phyloP scores from a whole-genome alignment of 2,797 vertebrate species.

The Semaprochilodus insignis region DNA sequence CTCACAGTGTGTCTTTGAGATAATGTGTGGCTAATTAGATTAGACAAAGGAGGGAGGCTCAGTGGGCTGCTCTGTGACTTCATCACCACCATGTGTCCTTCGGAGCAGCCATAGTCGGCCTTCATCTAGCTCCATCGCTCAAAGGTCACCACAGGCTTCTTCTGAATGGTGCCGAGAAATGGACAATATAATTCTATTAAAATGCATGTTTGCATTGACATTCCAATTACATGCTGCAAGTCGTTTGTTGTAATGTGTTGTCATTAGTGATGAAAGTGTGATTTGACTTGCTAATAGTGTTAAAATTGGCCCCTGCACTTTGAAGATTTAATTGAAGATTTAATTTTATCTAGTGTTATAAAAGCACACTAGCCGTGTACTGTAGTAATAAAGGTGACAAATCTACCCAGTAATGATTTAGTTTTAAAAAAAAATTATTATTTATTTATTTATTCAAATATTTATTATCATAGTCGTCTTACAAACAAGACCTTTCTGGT shows the following conservation, averaged over 20 bases:
- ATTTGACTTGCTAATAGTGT: not conserved
- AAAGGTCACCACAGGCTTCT: slow-evolving; percentile 38
- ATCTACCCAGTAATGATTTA: not conserved
- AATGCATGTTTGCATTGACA: slow-evolving; percentile 11
- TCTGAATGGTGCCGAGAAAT: not conserved
- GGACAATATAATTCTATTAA: slow-evolving; percentile 18
- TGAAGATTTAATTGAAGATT: not conserved
- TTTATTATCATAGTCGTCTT: too few species aligned
- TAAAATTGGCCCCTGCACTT: too few species aligned
- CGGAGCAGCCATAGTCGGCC: slow-evolving; percentile 19
- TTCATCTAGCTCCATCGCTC: slow-evolving; percentile 42
- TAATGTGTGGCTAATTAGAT: slow-evolving; percentile 81
- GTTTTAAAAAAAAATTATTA: too few species aligned
- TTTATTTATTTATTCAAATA: too few species aligned
- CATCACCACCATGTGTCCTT: slow-evolving; percentile 21
- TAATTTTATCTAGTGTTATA: not conserved
- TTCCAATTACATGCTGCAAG: not conserved
- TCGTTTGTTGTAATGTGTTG: not conserved
- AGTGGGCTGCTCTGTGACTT: slow-evolving; percentile 1
- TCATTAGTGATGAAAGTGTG: not conserved
- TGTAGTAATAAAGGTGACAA: not conserved
- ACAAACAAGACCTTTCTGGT: too few species aligned
- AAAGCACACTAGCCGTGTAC: not conserved
- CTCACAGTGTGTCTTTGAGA: slow-evolving; percentile 76
- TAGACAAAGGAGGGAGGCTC: slow-evolving; percentile 55